Percentiles rank a stretch among this genome's conserved stretches.
Conservation (phyloP, 2,113 vertebrate species). For the human region GRCh38 chr16:331001-331500, state of each 20-base stretch:
- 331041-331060: not conserved
- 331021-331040: not conserved
- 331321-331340: not conserved
- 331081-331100: not conserved
- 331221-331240: not conserved
- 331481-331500: not conserved
- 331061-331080: fast-evolving
- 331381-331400: fast-evolving
- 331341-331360: not conserved
- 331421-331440: not conserved
- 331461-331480: not conserved
- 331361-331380: not conserved
- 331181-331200: not conserved
- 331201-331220: not conserved
- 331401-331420: not conserved
- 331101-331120: not conserved
- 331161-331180: not conserved
- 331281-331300: not conserved
- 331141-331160: not conserved
- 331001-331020: not conserved
- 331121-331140: not conserved
- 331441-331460: not conserved
- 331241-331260: not conserved
- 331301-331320: not conserved
- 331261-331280: not conserved